These are phyloP conservation scores for Fistularia commersonii DNA, from an alignment of 2,797 vertebrate genomes.

Conservation along the genomic window DNA sequence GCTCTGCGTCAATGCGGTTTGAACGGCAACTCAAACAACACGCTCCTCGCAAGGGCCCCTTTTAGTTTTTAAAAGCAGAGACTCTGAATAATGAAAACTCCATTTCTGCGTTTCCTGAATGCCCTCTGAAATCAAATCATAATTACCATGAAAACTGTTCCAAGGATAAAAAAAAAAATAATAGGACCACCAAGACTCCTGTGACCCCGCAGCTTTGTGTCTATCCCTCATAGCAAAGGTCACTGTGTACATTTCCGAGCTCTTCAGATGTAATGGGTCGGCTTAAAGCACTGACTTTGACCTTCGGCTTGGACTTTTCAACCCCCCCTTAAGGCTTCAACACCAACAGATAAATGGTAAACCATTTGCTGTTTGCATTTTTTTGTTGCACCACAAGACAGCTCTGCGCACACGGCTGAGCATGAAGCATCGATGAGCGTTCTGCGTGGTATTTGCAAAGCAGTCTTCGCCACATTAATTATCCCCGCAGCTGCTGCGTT, in stretches of 20 bases:
- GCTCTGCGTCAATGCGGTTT: background rate
- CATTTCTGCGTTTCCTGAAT: constrained; percentile 10
- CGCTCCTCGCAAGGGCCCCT: background rate
- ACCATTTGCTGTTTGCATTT: constrained; percentile 24
- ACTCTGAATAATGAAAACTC: constrained; percentile 12
- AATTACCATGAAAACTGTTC: constrained; percentile 21
- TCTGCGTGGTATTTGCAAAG: constrained; percentile 41
- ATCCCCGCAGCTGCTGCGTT: constrained; percentile 52
- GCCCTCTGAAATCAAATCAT: constrained; percentile 5
- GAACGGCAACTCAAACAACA: background rate
- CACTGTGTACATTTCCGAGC: too few species aligned
- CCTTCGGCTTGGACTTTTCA: constrained; percentile 17
- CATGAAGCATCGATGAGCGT: constrained; percentile 35
- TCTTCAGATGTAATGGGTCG: constrained; percentile 22
- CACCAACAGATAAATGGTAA: constrained; percentile 5
- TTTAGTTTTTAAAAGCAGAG: constrained; percentile 3
- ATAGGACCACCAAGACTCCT: constrained; percentile 21
- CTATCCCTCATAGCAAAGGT: constrained; percentile 26
- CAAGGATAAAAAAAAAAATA: constrained; percentile 16
- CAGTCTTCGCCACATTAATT: too few species aligned
- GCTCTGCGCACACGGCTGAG: constrained; percentile 12
- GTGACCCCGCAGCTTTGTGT: constrained; percentile 8
- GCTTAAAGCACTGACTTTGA: too few species aligned
- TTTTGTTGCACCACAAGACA: constrained; percentile 25
- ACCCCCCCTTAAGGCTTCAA: constrained; percentile 20